Evolutionary conservation across 2,797 vertebrate genomes (phyloP).

Genomic region (Cynodonichthys magdalenae): DNA sequence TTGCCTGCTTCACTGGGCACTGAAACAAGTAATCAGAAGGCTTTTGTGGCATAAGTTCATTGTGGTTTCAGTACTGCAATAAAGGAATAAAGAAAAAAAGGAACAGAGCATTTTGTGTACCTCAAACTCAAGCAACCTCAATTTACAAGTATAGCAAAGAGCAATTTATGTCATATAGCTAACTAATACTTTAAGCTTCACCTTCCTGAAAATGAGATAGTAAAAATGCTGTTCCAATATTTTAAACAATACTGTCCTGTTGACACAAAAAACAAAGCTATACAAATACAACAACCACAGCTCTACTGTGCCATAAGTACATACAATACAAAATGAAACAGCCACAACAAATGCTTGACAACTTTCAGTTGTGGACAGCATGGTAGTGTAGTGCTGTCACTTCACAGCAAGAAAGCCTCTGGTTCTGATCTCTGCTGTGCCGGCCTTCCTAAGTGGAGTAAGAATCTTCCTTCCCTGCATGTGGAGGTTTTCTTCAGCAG

Average conservation of each 20-base stretch:
- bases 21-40: conserved; percentile 53
- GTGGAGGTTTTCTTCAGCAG: not conserved
- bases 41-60: conserved; percentile 45
- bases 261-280: not conserved
- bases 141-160: conserved; percentile 8
- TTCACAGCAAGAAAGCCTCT: not conserved
- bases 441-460: not conserved
- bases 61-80: conserved; percentile 10
- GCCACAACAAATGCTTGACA: not conserved
- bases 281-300: not conserved
- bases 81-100: not conserved
- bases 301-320: not conserved
- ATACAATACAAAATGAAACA: not conserved
- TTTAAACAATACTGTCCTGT: not conserved
- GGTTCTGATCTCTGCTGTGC: not conserved
- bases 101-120: conserved; percentile 12
- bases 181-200: too few relatives aligned
- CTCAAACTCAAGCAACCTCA: conserved; percentile 4
- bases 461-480: not conserved
- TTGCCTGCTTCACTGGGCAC: conserved; percentile 56
- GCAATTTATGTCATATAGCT: conserved; percentile 9
- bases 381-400: not conserved
- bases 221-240: not conserved
- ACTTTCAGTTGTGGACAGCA: not conserved
- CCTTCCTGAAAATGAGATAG: not conserved